These are phyloP conservation scores for Dicaeum eximium DNA, from an alignment of 2,113 vertebrate genomes.

Conservation along the genomic window DNA sequence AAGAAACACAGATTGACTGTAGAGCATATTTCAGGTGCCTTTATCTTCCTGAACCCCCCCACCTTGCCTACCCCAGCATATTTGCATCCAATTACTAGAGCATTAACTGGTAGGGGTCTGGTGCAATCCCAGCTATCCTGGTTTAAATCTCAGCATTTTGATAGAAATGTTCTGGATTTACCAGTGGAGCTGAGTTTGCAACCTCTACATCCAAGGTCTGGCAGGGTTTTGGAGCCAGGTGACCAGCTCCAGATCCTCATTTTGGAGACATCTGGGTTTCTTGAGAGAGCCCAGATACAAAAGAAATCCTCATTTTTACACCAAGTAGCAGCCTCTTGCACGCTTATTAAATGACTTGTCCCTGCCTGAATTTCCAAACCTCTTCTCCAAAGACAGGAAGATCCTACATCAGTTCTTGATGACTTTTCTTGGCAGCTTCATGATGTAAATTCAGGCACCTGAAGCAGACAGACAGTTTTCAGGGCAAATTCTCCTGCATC, in stretches of 20 bases:
- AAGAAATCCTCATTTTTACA: neutral
- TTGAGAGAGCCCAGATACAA: neutral
- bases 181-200: neutral
- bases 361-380: neutral
- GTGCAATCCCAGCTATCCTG: neutral
- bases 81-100: neutral
- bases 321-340: neutral
- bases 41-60: neutral
- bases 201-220: neutral
- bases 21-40: neutral
- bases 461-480: neutral
- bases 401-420: neutral
- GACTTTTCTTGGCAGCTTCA: neutral
- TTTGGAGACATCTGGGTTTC: neutral
- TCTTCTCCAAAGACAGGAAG: neutral
- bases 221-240: neutral
- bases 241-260: neutral
- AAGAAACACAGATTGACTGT: conserved; percentile 6
- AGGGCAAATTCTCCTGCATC: neutral
- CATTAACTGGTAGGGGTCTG: neutral
- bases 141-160: neutral
- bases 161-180: neutral
- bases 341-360: neutral
- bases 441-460: neutral
- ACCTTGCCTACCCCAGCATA: neutral